Conservation (phyloP, 2,113 vertebrate species). For the Camarhynchus parvulus region DNA sequence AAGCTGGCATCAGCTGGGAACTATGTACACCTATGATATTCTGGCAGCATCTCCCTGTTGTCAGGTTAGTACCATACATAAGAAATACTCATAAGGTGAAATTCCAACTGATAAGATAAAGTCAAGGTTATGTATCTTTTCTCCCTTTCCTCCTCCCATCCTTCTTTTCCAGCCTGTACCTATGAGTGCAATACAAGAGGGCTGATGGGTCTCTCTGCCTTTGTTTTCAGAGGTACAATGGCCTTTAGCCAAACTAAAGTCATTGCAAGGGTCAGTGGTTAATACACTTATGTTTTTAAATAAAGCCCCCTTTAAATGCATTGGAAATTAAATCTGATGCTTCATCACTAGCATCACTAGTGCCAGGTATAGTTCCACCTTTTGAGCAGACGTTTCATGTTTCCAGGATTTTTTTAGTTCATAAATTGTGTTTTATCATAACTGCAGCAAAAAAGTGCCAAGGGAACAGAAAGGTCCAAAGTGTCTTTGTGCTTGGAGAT, state of each 20-base stretch:
- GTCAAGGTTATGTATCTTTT: background rate
- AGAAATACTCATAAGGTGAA: background rate
- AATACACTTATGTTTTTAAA: background rate
- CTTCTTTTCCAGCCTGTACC: background rate
- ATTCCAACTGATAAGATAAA: background rate
- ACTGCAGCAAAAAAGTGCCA: background rate
- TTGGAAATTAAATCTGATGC: background rate
- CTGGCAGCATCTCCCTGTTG: slow-evolving; percentile 97
- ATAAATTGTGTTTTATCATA: background rate
- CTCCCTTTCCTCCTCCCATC: background rate
- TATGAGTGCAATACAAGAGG: background rate
- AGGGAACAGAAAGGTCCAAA: background rate
- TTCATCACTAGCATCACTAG: background rate
- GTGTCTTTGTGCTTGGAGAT: background rate
- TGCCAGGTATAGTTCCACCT: background rate
- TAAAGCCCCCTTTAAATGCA: background rate
- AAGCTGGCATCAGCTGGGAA: slow-evolving; percentile 99
- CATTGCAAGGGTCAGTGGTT: background rate
- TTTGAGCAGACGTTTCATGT: background rate
- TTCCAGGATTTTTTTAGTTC: background rate
- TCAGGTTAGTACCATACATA: slow-evolving; percentile 82
- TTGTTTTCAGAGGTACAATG: background rate
- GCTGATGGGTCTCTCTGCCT: background rate
- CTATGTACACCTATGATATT: slow-evolving; percentile 99
- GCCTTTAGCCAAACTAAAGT: background rate